Percentiles rank a stretch among this genome's conserved stretches.
Conservation (phyloP, 2,888 invertebrate genomes). For the Acleris sparsana region DNA sequence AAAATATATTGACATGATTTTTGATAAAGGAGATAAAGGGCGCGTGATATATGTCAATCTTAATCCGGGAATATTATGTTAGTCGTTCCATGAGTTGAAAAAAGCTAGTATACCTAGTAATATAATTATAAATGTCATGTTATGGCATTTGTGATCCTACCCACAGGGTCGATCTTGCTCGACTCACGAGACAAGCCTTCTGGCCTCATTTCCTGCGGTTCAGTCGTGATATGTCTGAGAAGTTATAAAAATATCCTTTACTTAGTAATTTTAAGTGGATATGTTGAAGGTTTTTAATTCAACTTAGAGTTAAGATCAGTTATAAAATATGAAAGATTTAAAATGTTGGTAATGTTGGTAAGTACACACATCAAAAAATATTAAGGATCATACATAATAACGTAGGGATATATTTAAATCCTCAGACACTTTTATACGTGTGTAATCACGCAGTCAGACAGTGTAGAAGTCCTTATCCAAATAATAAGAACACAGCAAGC, state of each 20-base stretch:
- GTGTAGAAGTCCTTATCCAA: slow-evolving; percentile 21
- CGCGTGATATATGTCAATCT: too few species aligned
- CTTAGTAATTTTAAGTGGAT: slow-evolving; percentile 6
- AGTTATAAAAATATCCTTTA: slow-evolving; percentile 43
- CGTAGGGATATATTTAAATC: too few species aligned
- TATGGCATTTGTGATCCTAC: slow-evolving; percentile 65
- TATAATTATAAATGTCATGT: slow-evolving; percentile 57
- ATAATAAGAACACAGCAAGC: slow-evolving; percentile 13
- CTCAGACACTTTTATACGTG: too few species aligned
- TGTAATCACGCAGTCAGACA: slow-evolving; percentile 10
- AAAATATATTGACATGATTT: too few species aligned
- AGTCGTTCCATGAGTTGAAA: too few species aligned
- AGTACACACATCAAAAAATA: neutral
- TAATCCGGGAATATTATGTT: too few species aligned
- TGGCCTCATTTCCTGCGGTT: slow-evolving; percentile 52
- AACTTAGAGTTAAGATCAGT: neutral
- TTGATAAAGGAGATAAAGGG: too few species aligned
- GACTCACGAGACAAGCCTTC: slow-evolving; percentile 46
- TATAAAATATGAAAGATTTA: neutral
- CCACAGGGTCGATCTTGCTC: slow-evolving; percentile 47
- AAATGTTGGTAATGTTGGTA: neutral
- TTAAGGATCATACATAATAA: too few species aligned
- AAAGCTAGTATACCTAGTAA: neutral
- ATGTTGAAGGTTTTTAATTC: slow-evolving; percentile 5
- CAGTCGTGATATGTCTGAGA: slow-evolving; percentile 61